Evolutionary conservation across 1,140 invertebrate genomes (phyloP).

Genomic region (Drosophila setifemur): DNA sequence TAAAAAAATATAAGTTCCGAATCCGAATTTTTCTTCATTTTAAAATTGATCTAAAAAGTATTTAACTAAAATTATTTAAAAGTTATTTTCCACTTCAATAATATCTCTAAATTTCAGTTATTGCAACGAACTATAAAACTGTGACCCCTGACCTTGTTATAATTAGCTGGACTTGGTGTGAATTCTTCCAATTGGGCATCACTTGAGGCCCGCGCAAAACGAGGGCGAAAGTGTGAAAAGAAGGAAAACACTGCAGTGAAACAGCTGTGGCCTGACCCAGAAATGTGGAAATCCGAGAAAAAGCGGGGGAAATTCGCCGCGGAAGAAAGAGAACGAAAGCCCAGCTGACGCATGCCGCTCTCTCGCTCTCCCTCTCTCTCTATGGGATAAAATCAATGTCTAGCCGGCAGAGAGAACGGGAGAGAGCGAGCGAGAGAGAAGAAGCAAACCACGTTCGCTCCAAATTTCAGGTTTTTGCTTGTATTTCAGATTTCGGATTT

Average conservation of each 20-base stretch:
- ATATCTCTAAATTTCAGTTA: too few relatives aligned
- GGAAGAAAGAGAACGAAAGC: neutral
- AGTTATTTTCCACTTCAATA: too few relatives aligned
- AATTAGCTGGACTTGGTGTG: too few relatives aligned
- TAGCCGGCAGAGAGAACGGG: slow-evolving; percentile 9
- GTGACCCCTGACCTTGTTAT: too few relatives aligned
- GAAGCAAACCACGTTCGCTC: neutral
- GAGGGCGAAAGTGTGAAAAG: slow-evolving; percentile 19
- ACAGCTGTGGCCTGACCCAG: slow-evolving; percentile 37
- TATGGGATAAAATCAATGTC: slow-evolving; percentile 14
- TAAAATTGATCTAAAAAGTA: too few relatives aligned
- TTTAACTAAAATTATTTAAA: too few relatives aligned
- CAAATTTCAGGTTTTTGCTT: slow-evolving; percentile 8
- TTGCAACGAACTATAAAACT: too few relatives aligned
- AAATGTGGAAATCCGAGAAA: slow-evolving; percentile 1
- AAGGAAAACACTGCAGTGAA: slow-evolving; percentile 31
- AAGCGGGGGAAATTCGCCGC: neutral
- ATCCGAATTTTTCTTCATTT: too few relatives aligned
- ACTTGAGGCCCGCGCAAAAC: neutral
- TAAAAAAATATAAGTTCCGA: too few relatives aligned
- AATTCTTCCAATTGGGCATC: too few relatives aligned
- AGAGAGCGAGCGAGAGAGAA: neutral
- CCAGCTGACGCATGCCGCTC: slow-evolving; percentile 3
- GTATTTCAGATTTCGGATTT: too few relatives aligned
- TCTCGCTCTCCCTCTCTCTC: neutral